These are phyloP conservation scores for Pachyramphus minor DNA, from an alignment of 2,113 vertebrate genomes.

Conservation along the genomic window DNA sequence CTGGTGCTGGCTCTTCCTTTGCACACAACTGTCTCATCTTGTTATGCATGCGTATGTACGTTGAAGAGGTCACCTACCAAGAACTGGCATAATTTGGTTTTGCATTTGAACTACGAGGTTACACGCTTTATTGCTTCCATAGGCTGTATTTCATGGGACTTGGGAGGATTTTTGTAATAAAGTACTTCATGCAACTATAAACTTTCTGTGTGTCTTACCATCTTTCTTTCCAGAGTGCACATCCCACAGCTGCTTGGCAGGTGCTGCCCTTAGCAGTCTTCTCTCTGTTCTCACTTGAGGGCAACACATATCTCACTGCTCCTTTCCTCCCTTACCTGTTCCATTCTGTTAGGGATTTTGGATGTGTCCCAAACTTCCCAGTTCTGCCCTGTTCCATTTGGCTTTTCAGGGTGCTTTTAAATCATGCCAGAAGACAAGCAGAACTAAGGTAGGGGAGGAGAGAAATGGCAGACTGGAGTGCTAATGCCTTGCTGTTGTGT, in stretches of 20 bases:
- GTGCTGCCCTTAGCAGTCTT: background rate
- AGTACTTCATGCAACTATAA: background rate
- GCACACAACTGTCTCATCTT: slow-evolving; percentile 32
- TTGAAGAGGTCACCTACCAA: background rate
- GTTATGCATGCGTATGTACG: background rate
- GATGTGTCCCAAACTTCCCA: background rate
- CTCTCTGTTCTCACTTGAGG: background rate
- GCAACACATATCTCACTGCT: background rate
- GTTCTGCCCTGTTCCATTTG: background rate
- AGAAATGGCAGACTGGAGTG: background rate
- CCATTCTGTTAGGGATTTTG: background rate
- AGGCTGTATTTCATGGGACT: background rate
- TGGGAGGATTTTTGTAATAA: background rate
- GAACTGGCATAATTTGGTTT: background rate
- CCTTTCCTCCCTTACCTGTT: background rate
- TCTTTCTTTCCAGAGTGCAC: background rate
- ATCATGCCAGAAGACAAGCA: background rate
- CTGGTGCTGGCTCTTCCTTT: background rate
- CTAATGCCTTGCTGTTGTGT: rapidly evolving
- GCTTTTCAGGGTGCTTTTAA: background rate
- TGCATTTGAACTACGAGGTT: background rate
- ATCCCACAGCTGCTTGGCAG: background rate
- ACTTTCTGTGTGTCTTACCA: background rate
- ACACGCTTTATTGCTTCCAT: background rate
- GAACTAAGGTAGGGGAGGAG: background rate